Base-by-base conservation (phyloP, 2,113 vertebrate genomes). In the Cyanoramphus novaezelandiae region DNA sequence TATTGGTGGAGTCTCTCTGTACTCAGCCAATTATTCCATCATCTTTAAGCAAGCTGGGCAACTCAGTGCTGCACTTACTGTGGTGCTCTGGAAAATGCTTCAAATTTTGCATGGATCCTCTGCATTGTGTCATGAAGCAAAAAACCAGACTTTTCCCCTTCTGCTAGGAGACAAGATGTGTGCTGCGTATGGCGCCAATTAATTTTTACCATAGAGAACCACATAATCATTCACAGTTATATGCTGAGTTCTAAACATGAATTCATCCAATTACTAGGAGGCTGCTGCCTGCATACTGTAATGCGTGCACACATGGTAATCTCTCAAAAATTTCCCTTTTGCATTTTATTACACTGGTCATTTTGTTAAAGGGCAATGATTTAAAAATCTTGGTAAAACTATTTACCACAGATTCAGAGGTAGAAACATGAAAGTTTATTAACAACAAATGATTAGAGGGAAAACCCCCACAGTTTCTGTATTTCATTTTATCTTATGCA, bases 381-480 rank as follows among this genome's bases (percentile, higher is more conserved):
- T 70, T 18, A 4, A 41, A 86, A 35, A 60, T n/a, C 14, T 53
- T 67, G 7, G 5, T 28, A 72, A 64, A 91, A 74, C 24, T 33
- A 25, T 79, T 93, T 65, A 53, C n/a, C 12, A 59, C 65, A 52
- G 24, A 7, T 68, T 64, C 25, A n/a, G 25, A 57, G 16, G 28
- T 18, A 69, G 14, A 83, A 77, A 43, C 15, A 35, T 4, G 5
- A 13, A 70, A 23, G 13, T n/a, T 82, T 43, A 60, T 47, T 74
- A 84, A 35, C 10, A 74, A 23, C 13, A 76, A 85, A 79, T 11
- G 27, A 68, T 35, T 46, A 65, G 21, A 17, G 21, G 41, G 47
- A 25, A 91, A 67, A 3, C 0, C 0, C 3, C 9, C 6, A 15
- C 0, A 0, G 33, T 53, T 70, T 46, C 25, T 44, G 6, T 41